Conservation (phyloP, 2,113 vertebrate genomes). For the Litocranius walleri region DNA sequence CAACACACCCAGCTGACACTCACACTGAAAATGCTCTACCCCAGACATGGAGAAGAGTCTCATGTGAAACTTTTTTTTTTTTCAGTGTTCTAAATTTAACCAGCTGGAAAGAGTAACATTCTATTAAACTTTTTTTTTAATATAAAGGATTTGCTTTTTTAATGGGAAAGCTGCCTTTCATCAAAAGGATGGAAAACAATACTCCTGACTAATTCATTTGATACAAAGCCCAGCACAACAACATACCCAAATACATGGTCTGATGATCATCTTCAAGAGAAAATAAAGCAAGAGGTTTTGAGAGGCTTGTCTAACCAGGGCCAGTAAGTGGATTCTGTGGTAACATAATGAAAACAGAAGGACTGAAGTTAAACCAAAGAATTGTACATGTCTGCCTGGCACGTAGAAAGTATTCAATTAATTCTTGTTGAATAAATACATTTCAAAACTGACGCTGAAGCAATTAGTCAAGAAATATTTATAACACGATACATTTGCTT, state of each 20-base stretch:
- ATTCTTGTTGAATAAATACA: background rate
- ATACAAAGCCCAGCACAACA: background rate
- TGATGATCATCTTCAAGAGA: background rate
- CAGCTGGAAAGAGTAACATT: conserved; percentile 19
- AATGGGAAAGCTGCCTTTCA: conserved; percentile 11
- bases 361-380: background rate
- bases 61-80: background rate
- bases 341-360: background rate
- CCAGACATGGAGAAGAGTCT: background rate
- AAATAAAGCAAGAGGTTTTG: background rate
- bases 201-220: background rate
- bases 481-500: background rate
- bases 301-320: background rate
- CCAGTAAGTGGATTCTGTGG: background rate
- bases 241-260: background rate
- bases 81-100: conserved; percentile 37
- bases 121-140: background rate
- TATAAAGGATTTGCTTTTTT: background rate
- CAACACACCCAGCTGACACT: background rate
- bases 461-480: background rate
- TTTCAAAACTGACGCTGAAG: background rate
- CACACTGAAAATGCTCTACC: background rate
- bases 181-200: conserved; percentile 9
- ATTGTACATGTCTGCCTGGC: conserved; percentile 4
- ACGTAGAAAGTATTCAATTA: background rate